Evolutionary conservation across 1,140 invertebrate species (phyloP).

Genomic region (Latrodectus geometricus): DNA sequence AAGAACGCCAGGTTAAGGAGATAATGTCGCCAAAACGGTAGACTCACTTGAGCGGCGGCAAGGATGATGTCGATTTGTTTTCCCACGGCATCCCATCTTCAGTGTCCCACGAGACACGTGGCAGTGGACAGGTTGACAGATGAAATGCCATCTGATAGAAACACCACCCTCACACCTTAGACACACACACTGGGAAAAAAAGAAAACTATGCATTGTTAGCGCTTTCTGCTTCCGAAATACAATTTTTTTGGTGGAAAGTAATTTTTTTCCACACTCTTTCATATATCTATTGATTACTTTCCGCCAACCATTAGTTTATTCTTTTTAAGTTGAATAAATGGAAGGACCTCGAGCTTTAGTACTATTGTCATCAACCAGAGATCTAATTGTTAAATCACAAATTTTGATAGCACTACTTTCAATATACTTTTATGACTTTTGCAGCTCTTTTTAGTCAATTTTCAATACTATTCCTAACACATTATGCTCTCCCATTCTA

Average conservation of each 20-base stretch:
- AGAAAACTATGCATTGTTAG: constrained; percentile 57
- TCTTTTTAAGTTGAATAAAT: not conserved
- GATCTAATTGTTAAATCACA: too few relatives aligned
- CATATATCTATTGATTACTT: not conserved
- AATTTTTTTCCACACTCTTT: constrained; percentile 4
- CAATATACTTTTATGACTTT: too few relatives aligned
- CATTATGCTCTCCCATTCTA: too few relatives aligned
- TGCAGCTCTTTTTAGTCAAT: too few relatives aligned
- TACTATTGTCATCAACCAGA: too few relatives aligned
- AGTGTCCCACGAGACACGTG: constrained; percentile 42
- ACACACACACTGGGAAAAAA: not conserved
- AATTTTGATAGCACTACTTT: too few relatives aligned
- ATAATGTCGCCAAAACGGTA: constrained; percentile 5
- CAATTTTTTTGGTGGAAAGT: constrained; percentile 30
- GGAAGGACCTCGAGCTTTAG: too few relatives aligned
- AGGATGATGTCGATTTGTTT: constrained; percentile 61
- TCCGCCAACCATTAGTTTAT: not conserved
- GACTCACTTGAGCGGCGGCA: constrained; percentile 7
- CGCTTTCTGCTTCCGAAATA: constrained; percentile 56
- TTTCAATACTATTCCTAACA: too few relatives aligned
- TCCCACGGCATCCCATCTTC: constrained; percentile 41
- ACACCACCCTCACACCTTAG: constrained; percentile 28
- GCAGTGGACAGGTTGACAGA: constrained; percentile 62
- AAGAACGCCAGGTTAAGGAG: not conserved
- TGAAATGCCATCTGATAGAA: constrained; percentile 59